Conservation (phyloP, 2,888 invertebrate species). For the Harpalus rufipes region DNA sequence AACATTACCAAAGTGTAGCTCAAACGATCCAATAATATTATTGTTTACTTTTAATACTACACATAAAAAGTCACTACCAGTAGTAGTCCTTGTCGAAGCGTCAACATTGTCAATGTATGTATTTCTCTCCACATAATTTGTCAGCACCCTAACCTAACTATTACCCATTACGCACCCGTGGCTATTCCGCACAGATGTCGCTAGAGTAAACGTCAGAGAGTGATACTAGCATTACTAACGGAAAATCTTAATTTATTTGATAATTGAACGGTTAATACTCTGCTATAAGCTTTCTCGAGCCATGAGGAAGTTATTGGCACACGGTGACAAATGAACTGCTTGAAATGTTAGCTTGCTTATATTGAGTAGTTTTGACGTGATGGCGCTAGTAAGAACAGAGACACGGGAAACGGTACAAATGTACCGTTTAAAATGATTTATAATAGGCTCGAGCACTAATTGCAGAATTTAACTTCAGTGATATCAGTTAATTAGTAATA, state of each 20-base stretch:
- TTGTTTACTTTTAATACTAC: too few species aligned
- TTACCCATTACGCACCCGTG: neutral
- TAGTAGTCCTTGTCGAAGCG: too few species aligned
- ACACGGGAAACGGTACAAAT: slow-evolving; percentile 15
- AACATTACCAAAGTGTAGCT: too few species aligned
- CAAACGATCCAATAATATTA: too few species aligned
- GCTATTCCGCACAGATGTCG: slow-evolving; percentile 59
- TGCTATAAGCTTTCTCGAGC: slow-evolving; percentile 29
- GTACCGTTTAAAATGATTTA: slow-evolving; percentile 35
- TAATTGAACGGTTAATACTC: slow-evolving; percentile 51
- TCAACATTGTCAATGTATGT: too few species aligned
- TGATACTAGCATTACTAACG: slow-evolving; percentile 37
- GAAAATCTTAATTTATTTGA: slow-evolving; percentile 64
- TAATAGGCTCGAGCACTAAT: slow-evolving; percentile 9
- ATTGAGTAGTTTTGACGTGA: slow-evolving; percentile 19
- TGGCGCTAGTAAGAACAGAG: slow-evolving; percentile 9
- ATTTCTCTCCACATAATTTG: too few species aligned
- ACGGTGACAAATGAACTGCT: slow-evolving; percentile 40
- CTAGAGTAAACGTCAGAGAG: slow-evolving; percentile 22
- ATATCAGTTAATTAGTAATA: slow-evolving; percentile 21
- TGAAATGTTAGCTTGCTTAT: slow-evolving; percentile 9
- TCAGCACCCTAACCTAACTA: too few species aligned
- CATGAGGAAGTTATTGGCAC: slow-evolving; percentile 50
- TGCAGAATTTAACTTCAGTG: slow-evolving; percentile 21
- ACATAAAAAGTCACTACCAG: too few species aligned